phyloP scores from a whole-genome alignment of 2,113 vertebrate genomes.

The Neopipo cinnamomea region DNA sequence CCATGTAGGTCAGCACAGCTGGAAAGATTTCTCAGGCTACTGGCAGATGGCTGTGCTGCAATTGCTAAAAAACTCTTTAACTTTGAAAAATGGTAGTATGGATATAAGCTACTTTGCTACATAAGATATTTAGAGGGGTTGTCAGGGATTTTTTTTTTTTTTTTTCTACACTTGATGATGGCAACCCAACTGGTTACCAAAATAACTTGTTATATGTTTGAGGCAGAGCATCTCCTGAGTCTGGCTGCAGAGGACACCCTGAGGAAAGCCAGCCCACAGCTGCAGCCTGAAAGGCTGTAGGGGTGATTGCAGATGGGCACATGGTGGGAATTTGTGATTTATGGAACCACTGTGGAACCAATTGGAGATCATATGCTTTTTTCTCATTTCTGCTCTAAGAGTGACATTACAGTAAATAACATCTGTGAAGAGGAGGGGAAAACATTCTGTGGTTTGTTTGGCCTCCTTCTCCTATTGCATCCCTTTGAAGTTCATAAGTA shows the following conservation, averaged over 20 bases:
- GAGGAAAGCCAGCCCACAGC: neutral
- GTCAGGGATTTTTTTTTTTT: neutral
- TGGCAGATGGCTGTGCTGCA: neutral
- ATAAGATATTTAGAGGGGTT: neutral
- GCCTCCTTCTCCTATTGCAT: constrained; percentile 26
- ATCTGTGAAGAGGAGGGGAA: neutral
- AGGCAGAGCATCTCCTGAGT: neutral
- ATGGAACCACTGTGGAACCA: accelerated
- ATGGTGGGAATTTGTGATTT: neutral
- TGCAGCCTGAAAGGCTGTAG: neutral
- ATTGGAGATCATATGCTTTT: neutral
- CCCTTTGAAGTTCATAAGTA: constrained; percentile 48
- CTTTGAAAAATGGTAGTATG: neutral
- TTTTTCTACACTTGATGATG: neutral
- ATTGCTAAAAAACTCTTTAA: neutral
- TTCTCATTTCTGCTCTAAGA: constrained; percentile 8
- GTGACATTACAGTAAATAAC: constrained; percentile 10
- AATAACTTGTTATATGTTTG: neutral
- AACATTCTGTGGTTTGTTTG: constrained; percentile 6
- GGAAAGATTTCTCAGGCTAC: neutral
- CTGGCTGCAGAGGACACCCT: neutral
- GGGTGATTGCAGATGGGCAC: accelerated
- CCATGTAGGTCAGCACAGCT: neutral
- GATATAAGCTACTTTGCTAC: neutral
- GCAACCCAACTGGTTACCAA: neutral